Evolutionary conservation across 2,797 vertebrate genomes (phyloP).

Genomic region (Coreius guichenoti): DNA sequence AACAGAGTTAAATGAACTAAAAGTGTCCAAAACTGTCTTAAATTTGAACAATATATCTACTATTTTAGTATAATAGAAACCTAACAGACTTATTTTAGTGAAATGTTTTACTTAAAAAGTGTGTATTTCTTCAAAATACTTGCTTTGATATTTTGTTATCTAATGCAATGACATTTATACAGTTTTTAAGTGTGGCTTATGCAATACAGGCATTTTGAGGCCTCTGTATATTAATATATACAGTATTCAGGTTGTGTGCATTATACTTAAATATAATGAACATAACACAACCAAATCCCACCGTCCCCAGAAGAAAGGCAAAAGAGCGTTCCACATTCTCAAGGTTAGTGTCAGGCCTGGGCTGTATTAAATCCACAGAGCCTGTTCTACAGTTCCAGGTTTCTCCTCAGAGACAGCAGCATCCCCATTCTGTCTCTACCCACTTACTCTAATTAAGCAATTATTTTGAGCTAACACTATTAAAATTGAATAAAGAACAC

Average conservation of each 20-base stretch:
- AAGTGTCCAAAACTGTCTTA: background rate
- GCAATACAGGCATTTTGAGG: background rate
- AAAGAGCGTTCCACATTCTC: conserved; percentile 63
- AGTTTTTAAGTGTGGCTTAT: background rate
- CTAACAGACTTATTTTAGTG: background rate
- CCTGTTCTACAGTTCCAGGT: conserved; percentile 37
- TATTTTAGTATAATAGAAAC: background rate
- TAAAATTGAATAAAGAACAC: conserved; percentile 69
- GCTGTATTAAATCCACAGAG: conserved; percentile 54
- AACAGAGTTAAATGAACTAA: background rate
- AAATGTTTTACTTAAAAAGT: background rate
- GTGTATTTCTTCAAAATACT: background rate
- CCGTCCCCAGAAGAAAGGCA: background rate
- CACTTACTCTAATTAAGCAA: conserved; percentile 67
- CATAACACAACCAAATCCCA: conserved; percentile 6
- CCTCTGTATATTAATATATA: background rate
- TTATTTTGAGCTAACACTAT: conserved; percentile 61
- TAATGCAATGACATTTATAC: background rate
- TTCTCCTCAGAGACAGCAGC: conserved; percentile 36
- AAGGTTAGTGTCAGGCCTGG: conserved; percentile 67
- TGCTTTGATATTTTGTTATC: background rate
- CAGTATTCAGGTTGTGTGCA: background rate
- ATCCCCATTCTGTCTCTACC: conserved; percentile 50
- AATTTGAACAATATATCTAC: background rate
- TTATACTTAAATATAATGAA: background rate